Evolutionary conservation across 2,797 vertebrate genomes (phyloP), one percentile per base, ranked within the genome.

Genomic region (Amblyraja radiata): DNA sequence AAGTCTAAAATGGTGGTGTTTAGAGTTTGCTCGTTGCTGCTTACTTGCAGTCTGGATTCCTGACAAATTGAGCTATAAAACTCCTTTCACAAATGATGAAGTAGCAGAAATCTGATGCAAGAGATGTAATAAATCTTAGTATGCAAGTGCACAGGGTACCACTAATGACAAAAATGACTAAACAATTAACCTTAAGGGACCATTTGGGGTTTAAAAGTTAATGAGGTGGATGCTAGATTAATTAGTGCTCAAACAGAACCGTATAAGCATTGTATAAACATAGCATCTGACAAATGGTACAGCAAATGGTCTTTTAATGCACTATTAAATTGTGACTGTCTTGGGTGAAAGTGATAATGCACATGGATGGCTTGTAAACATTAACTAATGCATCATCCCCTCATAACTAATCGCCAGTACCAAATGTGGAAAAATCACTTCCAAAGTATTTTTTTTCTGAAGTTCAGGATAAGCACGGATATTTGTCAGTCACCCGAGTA

Each of bases 211-310:
- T 95, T 94, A 96, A 96, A 97, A 97, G 95, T 96, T 98, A 98
- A 98, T 98, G 97, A 98, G 96, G 96, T 97, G 95, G 95, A 95
- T 95, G 94, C 95, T 96, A 97, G 97, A 98, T 97, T 98, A 98
- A 98, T 98, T 98, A 97, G 95, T 95, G 95, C 94, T 97, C 95
- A 96, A 95, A 95, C 93, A 96, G 95, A 94, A 97, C 97, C 96
- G 95, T 94, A 94, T 94, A 95, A 46, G 18, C 93, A 95, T 95
- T 96, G 95, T 96, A 97, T 96, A 97, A 97, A 98, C 97, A 97
- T 95, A 95, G 93, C 94, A 93, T 94, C 96, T 97, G 97, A 98
- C 96, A 98, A 98, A 98, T 98, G 97, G 96, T 93, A 95, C 93
- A 96, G 95, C 95, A 96, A 96, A 96, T 96, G 95, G 96, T 97